Conservation (phyloP, 1,140 invertebrate species). For the Drosophila nannoptera region DNA sequence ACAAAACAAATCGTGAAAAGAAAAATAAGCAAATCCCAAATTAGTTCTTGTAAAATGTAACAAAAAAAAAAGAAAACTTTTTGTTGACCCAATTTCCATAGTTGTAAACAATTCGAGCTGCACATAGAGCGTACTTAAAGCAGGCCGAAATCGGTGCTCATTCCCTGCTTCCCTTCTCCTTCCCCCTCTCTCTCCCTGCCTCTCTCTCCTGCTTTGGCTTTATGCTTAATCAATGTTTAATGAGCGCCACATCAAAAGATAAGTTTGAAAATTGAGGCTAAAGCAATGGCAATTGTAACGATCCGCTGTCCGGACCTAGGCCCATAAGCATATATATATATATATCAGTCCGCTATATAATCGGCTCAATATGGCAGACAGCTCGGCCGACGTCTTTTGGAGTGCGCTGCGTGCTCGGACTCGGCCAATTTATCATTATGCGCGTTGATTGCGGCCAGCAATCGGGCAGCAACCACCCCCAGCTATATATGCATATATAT, state of each 20-base stretch:
- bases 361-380: constrained; percentile 39
- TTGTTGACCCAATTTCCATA: constrained; percentile 47
- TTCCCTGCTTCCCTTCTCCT: no score
- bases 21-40: constrained; percentile 8
- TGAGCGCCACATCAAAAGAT: constrained; percentile 14
- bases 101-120: constrained; percentile 46
- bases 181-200: no score
- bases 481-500: constrained; percentile 12
- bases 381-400: constrained; percentile 9
- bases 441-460: constrained; percentile 9
- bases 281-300: constrained; percentile 16
- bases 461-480: not conserved
- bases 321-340: constrained; percentile 7
- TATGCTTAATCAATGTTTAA: constrained; percentile 4
- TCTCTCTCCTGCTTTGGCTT: no score
- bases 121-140: constrained; percentile 12
- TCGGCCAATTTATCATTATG: constrained; percentile 42
- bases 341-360: constrained; percentile 20
- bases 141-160: not conserved
- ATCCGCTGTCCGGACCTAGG: no score
- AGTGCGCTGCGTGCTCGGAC: constrained; percentile 7
- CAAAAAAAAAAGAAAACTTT: constrained; percentile 27
- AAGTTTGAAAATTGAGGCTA: constrained; percentile 27
- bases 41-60: constrained; percentile 28
- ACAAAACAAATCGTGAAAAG: constrained; percentile 16